Conservation (phyloP, 2,113 vertebrate genomes). For the Amazona vittata region DNA sequence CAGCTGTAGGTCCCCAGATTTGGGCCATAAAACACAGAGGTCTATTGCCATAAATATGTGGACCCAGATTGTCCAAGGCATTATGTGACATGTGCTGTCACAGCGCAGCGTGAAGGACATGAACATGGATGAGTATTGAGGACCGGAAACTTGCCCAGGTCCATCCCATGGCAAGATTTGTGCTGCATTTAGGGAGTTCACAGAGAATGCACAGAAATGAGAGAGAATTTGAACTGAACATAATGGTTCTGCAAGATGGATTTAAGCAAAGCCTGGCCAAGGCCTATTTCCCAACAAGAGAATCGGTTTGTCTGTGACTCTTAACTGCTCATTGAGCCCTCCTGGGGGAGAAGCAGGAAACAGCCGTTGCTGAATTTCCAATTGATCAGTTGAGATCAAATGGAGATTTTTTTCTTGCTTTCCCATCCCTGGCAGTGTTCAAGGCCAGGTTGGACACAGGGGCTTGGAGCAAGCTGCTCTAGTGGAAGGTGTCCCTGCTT, state of each 20-base stretch:
- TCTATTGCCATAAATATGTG: not conserved
- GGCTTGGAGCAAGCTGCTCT: not conserved
- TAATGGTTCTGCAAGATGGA: not conserved
- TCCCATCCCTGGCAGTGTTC: not conserved
- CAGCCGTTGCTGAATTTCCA: not conserved
- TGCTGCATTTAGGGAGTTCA: not conserved
- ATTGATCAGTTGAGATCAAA: not conserved
- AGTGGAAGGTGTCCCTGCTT: not conserved
- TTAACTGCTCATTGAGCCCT: not conserved
- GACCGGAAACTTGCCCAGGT: not conserved
- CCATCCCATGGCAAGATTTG: not conserved
- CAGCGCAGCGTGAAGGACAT: not conserved
- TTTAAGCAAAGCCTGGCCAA: not conserved
- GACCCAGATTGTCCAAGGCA: not conserved
- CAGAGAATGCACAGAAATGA: not conserved
- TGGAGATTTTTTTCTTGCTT: not conserved
- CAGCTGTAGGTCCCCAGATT: not conserved
- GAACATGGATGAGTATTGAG: not conserved
- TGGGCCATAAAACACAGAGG: not conserved
- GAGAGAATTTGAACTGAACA: not conserved
- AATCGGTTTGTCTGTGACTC: not conserved
- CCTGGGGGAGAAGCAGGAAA: not conserved
- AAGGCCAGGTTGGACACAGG: not conserved
- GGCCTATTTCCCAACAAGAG: not conserved
- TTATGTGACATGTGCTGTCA: accelerated